phyloP scores from a whole-genome alignment of 2,888 invertebrate species.

The Lysandra coridon region DNA sequence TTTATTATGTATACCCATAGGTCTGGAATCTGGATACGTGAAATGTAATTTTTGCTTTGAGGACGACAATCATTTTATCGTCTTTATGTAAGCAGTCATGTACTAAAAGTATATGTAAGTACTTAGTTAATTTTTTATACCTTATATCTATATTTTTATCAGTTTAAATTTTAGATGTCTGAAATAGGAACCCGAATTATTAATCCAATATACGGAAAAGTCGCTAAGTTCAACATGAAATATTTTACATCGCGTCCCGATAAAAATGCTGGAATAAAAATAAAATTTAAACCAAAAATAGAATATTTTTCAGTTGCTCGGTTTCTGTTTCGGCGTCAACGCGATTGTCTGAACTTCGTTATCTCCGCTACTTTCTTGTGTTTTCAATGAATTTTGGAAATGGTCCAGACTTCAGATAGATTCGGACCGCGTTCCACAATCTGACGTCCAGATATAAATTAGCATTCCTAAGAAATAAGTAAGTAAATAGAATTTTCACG shows the following conservation, averaged over 20 bases:
- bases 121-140: no score
- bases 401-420: conserved; percentile 40
- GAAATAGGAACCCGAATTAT: neutral
- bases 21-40: no score
- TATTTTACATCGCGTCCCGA: neutral
- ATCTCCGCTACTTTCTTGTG: conserved; percentile 40
- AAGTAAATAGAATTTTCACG: conserved; percentile 24
- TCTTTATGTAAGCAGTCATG: no score
- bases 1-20: no score
- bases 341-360: conserved; percentile 40
- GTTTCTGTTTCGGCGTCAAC: conserved; percentile 33
- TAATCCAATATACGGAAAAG: neutral
- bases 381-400: conserved; percentile 42
- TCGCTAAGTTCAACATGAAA: neutral
- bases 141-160: no score
- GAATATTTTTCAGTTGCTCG: conserved; percentile 27
- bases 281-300: conserved; percentile 26
- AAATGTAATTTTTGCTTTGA: no score
- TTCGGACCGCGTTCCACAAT: conserved; percentile 31
- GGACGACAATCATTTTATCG: no score
- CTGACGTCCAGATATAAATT: conserved; percentile 34
- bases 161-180: neutral
- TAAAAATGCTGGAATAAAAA: conserved; percentile 12
- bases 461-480: conserved; percentile 31
- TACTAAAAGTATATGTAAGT: no score